Evolutionary conservation across 2,888 invertebrate genomes (phyloP), one percentile per base, ranked within the genome.

Genomic region (Drosophila barbarae): DNA sequence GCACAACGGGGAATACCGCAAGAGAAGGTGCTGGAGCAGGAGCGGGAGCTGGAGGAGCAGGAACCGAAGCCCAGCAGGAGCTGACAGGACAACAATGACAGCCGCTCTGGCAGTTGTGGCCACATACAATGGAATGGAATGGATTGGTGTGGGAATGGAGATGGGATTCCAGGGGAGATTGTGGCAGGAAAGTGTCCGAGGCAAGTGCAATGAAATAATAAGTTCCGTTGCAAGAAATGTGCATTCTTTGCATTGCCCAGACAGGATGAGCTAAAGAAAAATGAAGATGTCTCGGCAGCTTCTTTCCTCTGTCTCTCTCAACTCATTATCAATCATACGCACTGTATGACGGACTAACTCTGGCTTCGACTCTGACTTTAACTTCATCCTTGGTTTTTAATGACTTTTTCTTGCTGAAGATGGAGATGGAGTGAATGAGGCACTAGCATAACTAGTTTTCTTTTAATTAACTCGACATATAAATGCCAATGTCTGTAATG

Each of bases 311-410:
- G 8, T 26, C 39, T 15, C 46, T 38, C 46, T 50, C 49, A 51
- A 69, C 57, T 84, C 72, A 84, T 79, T 84, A 84, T 84, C 77
- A 79, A 84, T 79, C 79, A 84, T 76, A 84, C 78, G 82, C 84
- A 75, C 71, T 69, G 77, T 71, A 28, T 56, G 64, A 66, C 46
- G 52, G 15, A 18, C 56, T 21, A 30, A 34, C 36, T 59, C 56
- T 59, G 41, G 36, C 50, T 39, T 46, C 50, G 51, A 56, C 50
- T 50, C 34, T 52, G 46, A 59, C 50, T 50, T 23, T 41, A 30
- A 53, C 69, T 60, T n/a, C 38, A 46, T 54, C 59, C 32, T 53
- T 53, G 65, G 68, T 77, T 79, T 79, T 84, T 79, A 79, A 79
- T 84, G 83, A 76, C 77, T 79, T 79, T 76, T 78, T 69, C 65